Base-by-base conservation (phyloP, 2,113 vertebrate genomes). In the Aphyosemion australe region DNA sequence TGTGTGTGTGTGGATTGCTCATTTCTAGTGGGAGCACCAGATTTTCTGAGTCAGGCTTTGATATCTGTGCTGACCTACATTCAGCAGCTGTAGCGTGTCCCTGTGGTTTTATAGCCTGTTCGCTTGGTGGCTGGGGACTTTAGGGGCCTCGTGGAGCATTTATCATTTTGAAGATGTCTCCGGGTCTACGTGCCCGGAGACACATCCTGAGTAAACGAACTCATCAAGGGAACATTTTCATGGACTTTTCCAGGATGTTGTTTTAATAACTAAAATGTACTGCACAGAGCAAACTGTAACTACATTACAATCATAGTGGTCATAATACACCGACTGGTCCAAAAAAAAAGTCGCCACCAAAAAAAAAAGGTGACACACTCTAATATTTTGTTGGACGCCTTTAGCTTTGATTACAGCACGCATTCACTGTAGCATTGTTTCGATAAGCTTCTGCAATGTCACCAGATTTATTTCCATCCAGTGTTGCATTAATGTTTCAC, bases 21-120 rank as follows among this genome's bases (percentile, higher is more conserved):
- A 71, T 55, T 66, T 74, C 67, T 57, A 45, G 39, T 57, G 69
- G 79, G 79, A 76, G 72, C 42, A 50, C 56, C 43, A 70, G 61
- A 69, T 72, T 60, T 65, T 65, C 66, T 72, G 64, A 78, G 41
- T 84, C 79, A 79, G 2, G 11, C 69, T 64, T 73, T 77, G 11
- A 78, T 86, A 65, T 82, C 62, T 80, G 82, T 60, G 50, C 81
- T 80, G 84, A 83, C 79, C 84, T 69, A 84, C 53, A 88, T 85
- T 73, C 49, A 76, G 72, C 81, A 83, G 79, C 83, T 83, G 79
- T 26, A 58, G 71, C 59, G 39, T 34, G 65, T 82, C 67, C 66
- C 48, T 61, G 15, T 45, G 45, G 61, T 69, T 73, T 58, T 43
- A 51, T 53, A 57, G 56, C 51, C 53, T 50, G 61, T 45, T 59